phyloP scores from a whole-genome alignment of 2,888 invertebrate species.

The Drosophila cognata region DNA sequence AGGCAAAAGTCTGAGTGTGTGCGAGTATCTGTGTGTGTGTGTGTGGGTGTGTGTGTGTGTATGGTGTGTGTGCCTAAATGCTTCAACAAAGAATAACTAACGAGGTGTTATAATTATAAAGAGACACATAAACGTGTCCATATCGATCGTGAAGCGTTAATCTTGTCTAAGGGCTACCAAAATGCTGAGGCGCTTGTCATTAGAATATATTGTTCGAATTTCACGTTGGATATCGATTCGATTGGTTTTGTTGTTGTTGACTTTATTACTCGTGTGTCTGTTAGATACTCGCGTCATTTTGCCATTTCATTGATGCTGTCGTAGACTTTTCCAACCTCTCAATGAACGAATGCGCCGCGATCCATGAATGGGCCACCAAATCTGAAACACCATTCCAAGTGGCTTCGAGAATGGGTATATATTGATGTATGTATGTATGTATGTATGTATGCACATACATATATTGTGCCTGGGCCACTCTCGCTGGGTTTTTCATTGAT shows the following conservation, averaged over 20 bases:
- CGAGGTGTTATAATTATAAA: conserved; percentile 80
- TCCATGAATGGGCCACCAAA: conserved; percentile 32
- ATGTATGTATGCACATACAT: not conserved
- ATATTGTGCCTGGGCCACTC: conserved; percentile 13
- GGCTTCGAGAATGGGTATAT: conserved; percentile 19
- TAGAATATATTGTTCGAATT: conserved; percentile 75
- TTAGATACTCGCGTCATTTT: conserved; percentile 50
- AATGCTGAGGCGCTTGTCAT: conserved; percentile 72
- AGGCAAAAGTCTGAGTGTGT: conserved; percentile 15
- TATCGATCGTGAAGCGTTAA: conserved; percentile 54
- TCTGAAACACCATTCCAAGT: conserved; percentile 20
- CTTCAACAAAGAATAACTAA: conserved; percentile 76
- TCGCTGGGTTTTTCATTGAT: conserved; percentile 65
- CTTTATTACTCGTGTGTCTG: conserved; percentile 64
- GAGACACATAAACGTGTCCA: conserved; percentile 63
- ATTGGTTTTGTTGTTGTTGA: conserved; percentile 55
- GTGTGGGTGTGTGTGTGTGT: conserved; percentile 11
- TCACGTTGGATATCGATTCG: conserved; percentile 35
- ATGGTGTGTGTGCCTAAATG: conserved; percentile 61
- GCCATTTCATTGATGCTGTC: conserved; percentile 71
- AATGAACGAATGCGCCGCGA: conserved; percentile 39
- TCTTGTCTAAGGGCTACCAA: conserved; percentile 55
- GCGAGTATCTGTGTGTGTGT: conserved; percentile 3
- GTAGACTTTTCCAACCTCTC: conserved; percentile 43
- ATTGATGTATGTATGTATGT: not conserved